Percentiles rank a stretch among this genome's conserved stretches.
These are phyloP conservation scores for Burhinus oedicnemus DNA, from an alignment of 2,113 vertebrate genomes.

Conservation along the genomic window DNA sequence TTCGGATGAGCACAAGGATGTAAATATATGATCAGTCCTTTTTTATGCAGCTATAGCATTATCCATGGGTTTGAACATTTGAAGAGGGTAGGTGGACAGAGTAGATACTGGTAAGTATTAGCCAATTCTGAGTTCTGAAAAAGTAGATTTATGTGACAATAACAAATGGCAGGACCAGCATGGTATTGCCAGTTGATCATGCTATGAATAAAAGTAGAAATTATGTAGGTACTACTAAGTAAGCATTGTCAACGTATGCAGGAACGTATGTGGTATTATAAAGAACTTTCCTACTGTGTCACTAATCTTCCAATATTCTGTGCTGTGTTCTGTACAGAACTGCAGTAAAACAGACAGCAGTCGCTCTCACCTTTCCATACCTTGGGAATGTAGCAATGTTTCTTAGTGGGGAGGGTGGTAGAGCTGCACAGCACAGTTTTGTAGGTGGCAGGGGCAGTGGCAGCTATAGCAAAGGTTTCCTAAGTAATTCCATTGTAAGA, in stretches of 20 bases:
- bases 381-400: not conserved
- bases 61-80: not conserved
- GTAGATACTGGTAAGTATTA: not conserved
- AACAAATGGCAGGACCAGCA: not conserved
- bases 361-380: not conserved
- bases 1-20: not conserved
- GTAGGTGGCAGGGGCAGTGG: not conserved
- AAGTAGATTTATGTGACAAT: not conserved
- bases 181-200: not conserved
- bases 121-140: not conserved
- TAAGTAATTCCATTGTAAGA: not conserved
- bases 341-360: not conserved
- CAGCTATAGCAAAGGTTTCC: not conserved
- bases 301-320: not conserved
- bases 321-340: not conserved
- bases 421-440: not conserved
- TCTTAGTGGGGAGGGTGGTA: not conserved
- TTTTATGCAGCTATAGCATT: not conserved
- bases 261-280: not conserved
- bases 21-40: not conserved
- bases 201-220: not conserved
- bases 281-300: not conserved
- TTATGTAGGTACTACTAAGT: not conserved
- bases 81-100: not conserved
- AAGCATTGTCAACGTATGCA: not conserved